phyloP scores from a whole-genome alignment of 2,888 invertebrate species.

The Chouioia cunea region DNA sequence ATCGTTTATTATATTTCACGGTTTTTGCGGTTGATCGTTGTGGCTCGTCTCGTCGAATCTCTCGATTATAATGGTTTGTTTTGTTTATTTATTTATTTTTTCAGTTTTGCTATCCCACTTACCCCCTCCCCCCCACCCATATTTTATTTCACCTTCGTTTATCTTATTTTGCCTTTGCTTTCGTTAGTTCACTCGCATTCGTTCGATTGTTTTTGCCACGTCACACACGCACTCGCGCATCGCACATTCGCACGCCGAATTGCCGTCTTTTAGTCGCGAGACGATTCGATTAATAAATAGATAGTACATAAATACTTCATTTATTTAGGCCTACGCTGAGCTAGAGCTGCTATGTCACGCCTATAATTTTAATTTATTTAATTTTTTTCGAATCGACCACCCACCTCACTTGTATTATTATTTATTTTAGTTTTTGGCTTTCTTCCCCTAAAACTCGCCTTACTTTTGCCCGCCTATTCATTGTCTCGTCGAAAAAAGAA shows the following conservation, averaged over 20 bases:
- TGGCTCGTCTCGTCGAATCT: constrained; percentile 41
- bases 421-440: constrained; percentile 3
- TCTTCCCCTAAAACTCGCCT: not conserved
- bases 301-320: constrained; percentile 63
- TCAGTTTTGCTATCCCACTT: constrained; percentile 3
- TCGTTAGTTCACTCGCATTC: constrained; percentile 22
- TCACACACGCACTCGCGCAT: constrained; percentile 36
- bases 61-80: constrained; percentile 31
- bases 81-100: constrained; percentile 27
- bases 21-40: constrained; percentile 50
- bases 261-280: constrained; percentile 47
- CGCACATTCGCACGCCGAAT: constrained; percentile 24
- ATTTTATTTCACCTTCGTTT: constrained; percentile 19
- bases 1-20: not conserved
- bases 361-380: not conserved
- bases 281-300: constrained; percentile 61
- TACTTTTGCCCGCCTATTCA: constrained; percentile 3
- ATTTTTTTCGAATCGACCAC: constrained; percentile 11
- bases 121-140: not conserved
- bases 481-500: constrained; percentile 33
- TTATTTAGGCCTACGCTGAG: constrained; percentile 67
- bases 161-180: constrained; percentile 15
- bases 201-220: constrained; percentile 10
- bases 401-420: not conserved
- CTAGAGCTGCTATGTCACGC: constrained; percentile 57